phyloP scores from a whole-genome alignment of 2,888 invertebrate genomes.

The Leucania comma region DNA sequence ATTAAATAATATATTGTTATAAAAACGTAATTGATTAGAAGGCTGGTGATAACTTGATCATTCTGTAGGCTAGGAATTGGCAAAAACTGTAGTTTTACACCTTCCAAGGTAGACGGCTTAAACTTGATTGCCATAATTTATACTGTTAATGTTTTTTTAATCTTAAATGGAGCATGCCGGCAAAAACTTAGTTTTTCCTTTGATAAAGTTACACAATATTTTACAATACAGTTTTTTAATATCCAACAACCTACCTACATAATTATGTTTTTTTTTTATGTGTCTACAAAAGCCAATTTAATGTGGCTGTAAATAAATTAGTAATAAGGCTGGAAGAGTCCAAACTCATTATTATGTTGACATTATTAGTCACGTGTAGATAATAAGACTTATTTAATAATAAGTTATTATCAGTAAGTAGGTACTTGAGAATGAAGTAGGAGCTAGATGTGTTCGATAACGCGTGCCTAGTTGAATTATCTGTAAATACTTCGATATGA shows the following conservation, averaged over 20 bases:
- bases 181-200: slow-evolving; percentile 14
- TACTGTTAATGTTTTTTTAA: neutral
- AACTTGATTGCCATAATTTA: slow-evolving; percentile 1
- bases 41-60: neutral
- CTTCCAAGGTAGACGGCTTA: neutral
- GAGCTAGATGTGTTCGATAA: slow-evolving; percentile 39
- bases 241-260: neutral
- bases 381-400: slow-evolving; percentile 29
- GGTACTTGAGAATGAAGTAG: slow-evolving; percentile 37
- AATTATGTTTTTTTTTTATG: neutral
- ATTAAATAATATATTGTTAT: too few relatives aligned
- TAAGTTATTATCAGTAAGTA: slow-evolving; percentile 23
- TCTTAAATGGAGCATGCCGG: neutral
- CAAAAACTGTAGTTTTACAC: slow-evolving; percentile 3
- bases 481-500: slow-evolving; percentile 6
- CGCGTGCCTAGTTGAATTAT: neutral
- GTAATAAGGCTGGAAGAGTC: neutral
- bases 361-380: slow-evolving; percentile 28
- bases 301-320: neutral
- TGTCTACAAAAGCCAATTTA: neutral
- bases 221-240: neutral
- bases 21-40: too few relatives aligned
- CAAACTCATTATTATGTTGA: neutral
- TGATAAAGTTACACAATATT: slow-evolving; percentile 23
- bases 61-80: neutral